Evolutionary conservation across 1,140 invertebrate species (phyloP), one percentile per base, ranked within the genome.

Genomic region (Archivesica marissinica): DNA sequence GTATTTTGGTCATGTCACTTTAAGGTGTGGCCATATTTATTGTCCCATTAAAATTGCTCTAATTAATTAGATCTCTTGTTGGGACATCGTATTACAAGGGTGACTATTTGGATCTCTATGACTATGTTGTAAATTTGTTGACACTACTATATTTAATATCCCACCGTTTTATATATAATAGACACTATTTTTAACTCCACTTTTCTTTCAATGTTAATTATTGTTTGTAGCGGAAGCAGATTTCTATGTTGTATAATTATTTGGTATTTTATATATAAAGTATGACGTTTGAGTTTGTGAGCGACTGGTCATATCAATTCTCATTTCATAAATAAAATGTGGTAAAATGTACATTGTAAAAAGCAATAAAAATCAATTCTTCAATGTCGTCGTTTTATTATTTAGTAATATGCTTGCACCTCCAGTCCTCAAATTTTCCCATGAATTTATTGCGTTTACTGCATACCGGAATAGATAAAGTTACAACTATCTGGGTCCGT

Each of bases 321-420:
- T 64, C 59, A 64, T 64, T 59, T 64, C 59, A 64, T 64, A 64
- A 35, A 17, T 20, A 64, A 64, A 64, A 35, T 64, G 59, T 64
- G 59, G 59, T 64, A 33, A 64, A 64, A 30, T 64, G 59, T 64
- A 64, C 59, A 64, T 64, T 64, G 59, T 64, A 64, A 64, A 64
- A 64, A 64, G 59, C 59, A 64, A 64, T 64, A 64, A 64, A 64
- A 64, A 64, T 64, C 9, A 64, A 64, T 64, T 64, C 59, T 64
- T 64, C n/a, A n/a, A n/a, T n/a, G n/a, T n/a, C n/a, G n/a, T n/a
- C n/a, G n/a, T n/a, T n/a, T n/a, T n/a, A n/a, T n/a, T n/a, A n/a
- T n/a, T n/a, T n/a, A n/a, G n/a, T n/a, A n/a, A n/a, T n/a, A n/a
- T n/a, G n/a, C n/a, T n/a, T n/a, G n/a, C n/a, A n/a, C n/a, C n/a